Evolutionary conservation across 1,140 invertebrate genomes (phyloP).

Genomic region (Drosophila sturtevanti): DNA sequence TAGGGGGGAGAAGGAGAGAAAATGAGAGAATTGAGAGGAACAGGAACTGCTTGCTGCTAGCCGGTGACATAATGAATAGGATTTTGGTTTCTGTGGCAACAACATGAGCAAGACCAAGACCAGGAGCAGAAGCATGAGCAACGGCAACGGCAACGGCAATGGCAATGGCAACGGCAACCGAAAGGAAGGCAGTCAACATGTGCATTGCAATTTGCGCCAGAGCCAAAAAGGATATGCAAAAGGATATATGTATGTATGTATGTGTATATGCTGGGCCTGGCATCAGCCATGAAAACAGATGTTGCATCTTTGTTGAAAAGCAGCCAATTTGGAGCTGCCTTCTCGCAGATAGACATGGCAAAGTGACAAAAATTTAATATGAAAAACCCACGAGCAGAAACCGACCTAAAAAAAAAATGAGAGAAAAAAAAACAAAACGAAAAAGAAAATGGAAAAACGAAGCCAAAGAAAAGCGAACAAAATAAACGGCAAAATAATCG

Average conservation of each 20-base stretch:
- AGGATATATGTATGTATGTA: conserved; percentile 42
- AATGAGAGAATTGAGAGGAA: background rate
- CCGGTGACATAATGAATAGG: conserved; percentile 78
- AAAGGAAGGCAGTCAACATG: conserved; percentile 33
- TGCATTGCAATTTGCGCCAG: conserved; percentile 64
- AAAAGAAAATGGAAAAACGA: conserved; percentile 1
- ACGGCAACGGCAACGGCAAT: conserved; percentile 16
- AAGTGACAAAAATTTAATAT: conserved; percentile 82
- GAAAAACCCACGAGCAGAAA: conserved; percentile 40
- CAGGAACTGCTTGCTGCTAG: conserved; percentile 20
- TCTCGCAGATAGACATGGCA: conserved; percentile 74
- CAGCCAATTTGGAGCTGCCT: conserved; percentile 74
- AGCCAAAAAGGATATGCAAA: conserved; percentile 74
- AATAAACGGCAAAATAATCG: conserved; percentile 82
- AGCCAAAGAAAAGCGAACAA: conserved; percentile 61
- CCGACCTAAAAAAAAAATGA: conserved; percentile 18
- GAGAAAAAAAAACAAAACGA: conserved; percentile 20
- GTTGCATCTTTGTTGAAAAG: conserved; percentile 82
- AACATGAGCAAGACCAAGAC: conserved; percentile 31
- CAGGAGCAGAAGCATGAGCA: conserved; percentile 25
- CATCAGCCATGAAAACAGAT: conserved; percentile 71
- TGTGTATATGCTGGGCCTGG: background rate
- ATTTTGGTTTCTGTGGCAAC: conserved; percentile 69
- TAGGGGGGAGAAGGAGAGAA: background rate
- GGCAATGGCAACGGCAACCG: conserved; percentile 14